These are phyloP conservation scores for Gnatocerus cornutus DNA, from an alignment of 2,888 invertebrate genomes.

Conservation along the genomic window DNA sequence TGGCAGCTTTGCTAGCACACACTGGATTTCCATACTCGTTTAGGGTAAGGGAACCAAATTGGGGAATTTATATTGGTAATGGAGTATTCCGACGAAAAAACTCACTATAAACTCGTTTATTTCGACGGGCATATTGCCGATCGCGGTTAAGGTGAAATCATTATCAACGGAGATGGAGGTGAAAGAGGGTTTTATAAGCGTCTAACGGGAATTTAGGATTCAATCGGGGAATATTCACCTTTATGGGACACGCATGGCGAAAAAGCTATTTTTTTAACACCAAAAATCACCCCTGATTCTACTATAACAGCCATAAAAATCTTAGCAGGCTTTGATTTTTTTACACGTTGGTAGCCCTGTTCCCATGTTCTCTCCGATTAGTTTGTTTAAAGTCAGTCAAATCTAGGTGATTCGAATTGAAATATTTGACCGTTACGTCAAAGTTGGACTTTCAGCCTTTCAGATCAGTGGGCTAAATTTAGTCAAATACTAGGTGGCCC, in stretches of 20 bases:
- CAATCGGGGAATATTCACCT: conserved; percentile 27
- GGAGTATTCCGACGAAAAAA: conserved; percentile 48
- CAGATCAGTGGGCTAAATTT: too few relatives aligned
- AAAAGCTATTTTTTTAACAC: conserved; percentile 24
- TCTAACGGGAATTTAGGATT: conserved; percentile 34
- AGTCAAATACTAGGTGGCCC: too few relatives aligned
- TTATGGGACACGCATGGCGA: conserved; percentile 1
- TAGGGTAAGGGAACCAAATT: conserved; percentile 52
- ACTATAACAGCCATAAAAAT: too few relatives aligned
- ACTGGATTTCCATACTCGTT: conserved; percentile 49
- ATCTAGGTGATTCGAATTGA: too few relatives aligned
- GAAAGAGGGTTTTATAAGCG: conserved; percentile 22
- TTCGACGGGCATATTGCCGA: conserved; percentile 49
- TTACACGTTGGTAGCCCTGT: too few relatives aligned
- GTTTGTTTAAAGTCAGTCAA: too few relatives aligned
- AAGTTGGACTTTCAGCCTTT: too few relatives aligned
- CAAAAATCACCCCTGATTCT: too few relatives aligned
- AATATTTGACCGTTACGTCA: too few relatives aligned
- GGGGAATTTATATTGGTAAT: conserved; percentile 52
- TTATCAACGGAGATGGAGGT: conserved; percentile 38
- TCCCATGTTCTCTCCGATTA: too few relatives aligned
- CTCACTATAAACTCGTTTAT: conserved; percentile 48
- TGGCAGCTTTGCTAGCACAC: conserved; percentile 26
- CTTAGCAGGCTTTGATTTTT: too few relatives aligned
- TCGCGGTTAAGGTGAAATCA: conserved; percentile 49